Base-by-base conservation (phyloP, 1,140 invertebrate genomes). In the Heterodera schachtii region DNA sequence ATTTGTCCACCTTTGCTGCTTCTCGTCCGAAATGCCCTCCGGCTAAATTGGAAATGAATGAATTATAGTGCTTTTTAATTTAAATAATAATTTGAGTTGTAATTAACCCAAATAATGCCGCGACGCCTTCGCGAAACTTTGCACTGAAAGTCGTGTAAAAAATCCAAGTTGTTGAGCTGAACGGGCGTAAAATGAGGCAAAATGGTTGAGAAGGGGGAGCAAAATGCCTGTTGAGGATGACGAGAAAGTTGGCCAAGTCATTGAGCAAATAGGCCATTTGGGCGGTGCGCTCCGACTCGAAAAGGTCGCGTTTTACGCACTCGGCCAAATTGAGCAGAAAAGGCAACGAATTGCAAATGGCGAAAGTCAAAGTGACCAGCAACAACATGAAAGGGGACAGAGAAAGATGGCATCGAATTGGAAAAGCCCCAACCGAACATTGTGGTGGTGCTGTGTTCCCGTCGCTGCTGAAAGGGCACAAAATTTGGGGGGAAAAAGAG, bases 301-400 rank as follows among this genome's bases (percentile, higher is more conserved):
- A 89, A 9, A 89, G 80, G 41, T 85, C 81, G 3, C 83, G 84
- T 73, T 88, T 77, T n/a, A 87, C 74, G 76, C 85, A 88, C 78
- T 88, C 87, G 7, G 84, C 84, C 52, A 88, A 76, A 64, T 88
- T 87, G 13, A 87, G 75, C 44, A 89, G 70, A 67, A 89, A 89
- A 6, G 87, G 86, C 16, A 90, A 77, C 70, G 86, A 84, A 75
- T 89, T 89, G 52, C 84, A 88, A 52, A 85, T 47, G 11, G 86
- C 88, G 77, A 89, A 89, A 19, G 87, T 52, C 43, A 90, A 75
- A 41, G 87, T 89, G 13, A 89, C 87, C 57, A 89, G 81, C 6
- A 89, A 66, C 2, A 88, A 78, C 88, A 88, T 89, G 19, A 52
- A 71, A 71, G 31, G 8, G 31, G 69, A 21, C n/a, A 70, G 9